Conservation (phyloP, 1,140 invertebrate species). For the Hermetia illucens region DNA sequence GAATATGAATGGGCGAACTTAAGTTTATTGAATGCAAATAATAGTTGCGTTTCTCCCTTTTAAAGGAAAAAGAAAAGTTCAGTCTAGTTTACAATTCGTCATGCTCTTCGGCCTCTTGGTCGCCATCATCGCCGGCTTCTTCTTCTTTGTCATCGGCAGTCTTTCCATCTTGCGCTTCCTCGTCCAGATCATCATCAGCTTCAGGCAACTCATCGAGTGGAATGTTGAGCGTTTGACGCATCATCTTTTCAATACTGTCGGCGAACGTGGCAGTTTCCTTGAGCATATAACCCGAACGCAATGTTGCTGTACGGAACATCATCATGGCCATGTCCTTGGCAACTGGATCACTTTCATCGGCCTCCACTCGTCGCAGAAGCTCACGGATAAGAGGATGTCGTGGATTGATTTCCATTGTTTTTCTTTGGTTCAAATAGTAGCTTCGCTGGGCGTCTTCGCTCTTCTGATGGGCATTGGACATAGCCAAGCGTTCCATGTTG, state of each 20-base stretch:
- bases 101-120: slow-evolving; percentile 21
- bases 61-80: slow-evolving; percentile 10
- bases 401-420: slow-evolving; percentile 95
- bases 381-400: slow-evolving; percentile 92
- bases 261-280: slow-evolving; percentile 79
- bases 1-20: no score
- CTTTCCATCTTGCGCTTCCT: slow-evolving; percentile 16
- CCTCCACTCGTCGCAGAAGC: slow-evolving; percentile 67
- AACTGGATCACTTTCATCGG: slow-evolving; percentile 60
- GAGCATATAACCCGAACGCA: slow-evolving; percentile 78
- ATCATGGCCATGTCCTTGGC: slow-evolving; percentile 81
- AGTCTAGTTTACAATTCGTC: slow-evolving; percentile 26
- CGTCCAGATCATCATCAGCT: slow-evolving; percentile 34
- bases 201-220: slow-evolving; percentile 55
- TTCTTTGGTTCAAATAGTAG: slow-evolving; percentile 94
- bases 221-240: slow-evolving; percentile 71
- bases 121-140: slow-evolving; percentile 25
- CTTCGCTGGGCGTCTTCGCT: slow-evolving; percentile 78
- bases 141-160: slow-evolving; percentile 16
- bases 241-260: slow-evolving; percentile 71
- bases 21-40: no score
- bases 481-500: slow-evolving; percentile 95
- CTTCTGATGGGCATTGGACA: slow-evolving; percentile 96
- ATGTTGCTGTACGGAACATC: slow-evolving; percentile 87
- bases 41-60: no score